Evolutionary conservation across 1,140 invertebrate species (phyloP), one percentile per base, ranked within the genome.

Genomic region (Neelides sp.): DNA sequence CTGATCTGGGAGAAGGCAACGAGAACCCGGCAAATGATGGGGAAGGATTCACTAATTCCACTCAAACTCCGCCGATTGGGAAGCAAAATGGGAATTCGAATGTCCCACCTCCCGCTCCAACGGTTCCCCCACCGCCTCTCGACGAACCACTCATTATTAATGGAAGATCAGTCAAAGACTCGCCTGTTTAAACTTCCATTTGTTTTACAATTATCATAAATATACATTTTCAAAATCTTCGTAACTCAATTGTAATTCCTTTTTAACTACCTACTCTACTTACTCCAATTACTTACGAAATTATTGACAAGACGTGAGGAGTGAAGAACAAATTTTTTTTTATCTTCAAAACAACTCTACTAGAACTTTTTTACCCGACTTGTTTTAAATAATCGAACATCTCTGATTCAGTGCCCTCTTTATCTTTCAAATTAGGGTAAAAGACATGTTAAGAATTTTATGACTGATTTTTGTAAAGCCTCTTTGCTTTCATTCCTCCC

Each of bases 151-250:
- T 43, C 43, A 44, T 45, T 10, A 32, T 27, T 20, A 53, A 53
- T 50, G 51, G 50, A 47, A 54, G 59, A 52, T 44, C 52, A 8
- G 55, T 57, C 30, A 61, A 61, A 52, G 55, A 61, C 39, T 57
- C 55, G 52, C 59, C 59, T 35, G 59, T 61, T 40, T 61, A 57
- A 57, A 47, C 26, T 34, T 34, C 15, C 8, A 34, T n/a, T n/a
- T n/a, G n/a, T n/a, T n/a, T n/a, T n/a, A n/a, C n/a, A n/a, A n/a
- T n/a, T 39, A 15, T 5, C 20, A 39, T 39, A 7, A 39, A 7
- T 39, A 15, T 39, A 17, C 5, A 17, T 39, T 39, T n/a, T 39
- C 30, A 32, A 20, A 4, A 17, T 39, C 20, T 39, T 39, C 20
- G 20, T 15, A 17, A 15, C n/a, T 39, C n/a, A 17, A 7, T 8